Evolutionary conservation across 2,113 vertebrate species (phyloP).

Genomic region (Hippocampus zosterae): DNA sequence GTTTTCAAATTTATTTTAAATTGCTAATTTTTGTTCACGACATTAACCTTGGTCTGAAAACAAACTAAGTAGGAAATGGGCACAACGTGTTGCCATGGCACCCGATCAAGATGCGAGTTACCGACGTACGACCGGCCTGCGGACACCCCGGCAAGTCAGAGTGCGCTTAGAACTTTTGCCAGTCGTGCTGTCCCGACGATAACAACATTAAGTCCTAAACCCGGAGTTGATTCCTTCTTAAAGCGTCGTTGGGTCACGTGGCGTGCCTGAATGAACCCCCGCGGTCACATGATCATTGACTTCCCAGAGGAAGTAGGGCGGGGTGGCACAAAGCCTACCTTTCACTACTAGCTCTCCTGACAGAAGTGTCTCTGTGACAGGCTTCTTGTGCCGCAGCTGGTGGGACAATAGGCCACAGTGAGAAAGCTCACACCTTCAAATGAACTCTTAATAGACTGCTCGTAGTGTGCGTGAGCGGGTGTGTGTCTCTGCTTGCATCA

Average conservation of each 20-base stretch:
- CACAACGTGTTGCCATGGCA: background rate
- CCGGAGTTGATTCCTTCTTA: background rate
- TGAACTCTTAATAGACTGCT: conserved; percentile 35
- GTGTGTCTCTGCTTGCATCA: background rate
- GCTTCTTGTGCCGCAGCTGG: conserved; percentile 50
- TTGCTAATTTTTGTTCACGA: too few relatives aligned
- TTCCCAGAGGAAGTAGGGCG: conserved; percentile 59
- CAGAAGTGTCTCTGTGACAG: conserved; percentile 63
- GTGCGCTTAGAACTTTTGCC: background rate
- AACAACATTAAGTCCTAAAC: conserved; percentile 4
- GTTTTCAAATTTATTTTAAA: too few relatives aligned
- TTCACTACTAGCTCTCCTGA: conserved; percentile 54
- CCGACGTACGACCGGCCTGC: background rate
- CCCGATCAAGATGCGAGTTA: background rate
- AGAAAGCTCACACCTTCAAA: conserved; percentile 61
- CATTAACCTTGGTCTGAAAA: background rate
- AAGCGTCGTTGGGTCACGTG: conserved; percentile 1
- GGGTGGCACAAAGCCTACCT: conserved; percentile 50
- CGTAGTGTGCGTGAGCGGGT: background rate
- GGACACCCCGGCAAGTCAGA: background rate
- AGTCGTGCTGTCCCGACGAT: background rate
- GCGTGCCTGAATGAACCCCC: conserved; percentile 2
- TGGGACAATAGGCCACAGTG: conserved; percentile 61
- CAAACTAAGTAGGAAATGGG: background rate
- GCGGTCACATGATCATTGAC: conserved; percentile 2